Evolutionary conservation across 2,888 invertebrate genomes (phyloP).

Genomic region (Pyrrhia umbra): DNA sequence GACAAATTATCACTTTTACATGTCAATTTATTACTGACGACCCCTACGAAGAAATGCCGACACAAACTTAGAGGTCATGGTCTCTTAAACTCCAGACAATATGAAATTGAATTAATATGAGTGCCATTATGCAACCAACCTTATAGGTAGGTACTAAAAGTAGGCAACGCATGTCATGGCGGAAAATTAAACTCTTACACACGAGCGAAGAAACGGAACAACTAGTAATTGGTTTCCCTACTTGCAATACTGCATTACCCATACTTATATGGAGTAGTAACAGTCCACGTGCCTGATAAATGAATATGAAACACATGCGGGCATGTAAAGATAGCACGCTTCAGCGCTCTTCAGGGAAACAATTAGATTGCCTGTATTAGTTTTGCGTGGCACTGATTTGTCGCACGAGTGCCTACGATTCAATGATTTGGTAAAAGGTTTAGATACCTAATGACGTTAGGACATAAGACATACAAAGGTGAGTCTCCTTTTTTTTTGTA

Average conservation of each 20-base stretch:
- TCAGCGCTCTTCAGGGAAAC: constrained; percentile 31
- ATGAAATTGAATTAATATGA: too few species aligned
- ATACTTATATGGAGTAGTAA: constrained; percentile 3
- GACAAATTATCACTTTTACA: too few species aligned
- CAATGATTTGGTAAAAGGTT: constrained; percentile 16
- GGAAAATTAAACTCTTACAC: constrained; percentile 22
- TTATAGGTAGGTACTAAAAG: too few species aligned
- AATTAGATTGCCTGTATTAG: constrained; percentile 31
- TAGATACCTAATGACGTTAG: too few species aligned
- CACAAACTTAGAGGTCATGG: too few species aligned
- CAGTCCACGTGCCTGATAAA: constrained; percentile 12
- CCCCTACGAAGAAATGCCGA: too few species aligned
- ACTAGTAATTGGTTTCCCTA: not conserved
- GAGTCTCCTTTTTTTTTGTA: too few species aligned
- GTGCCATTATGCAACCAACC: too few species aligned
- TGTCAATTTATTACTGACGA: too few species aligned
- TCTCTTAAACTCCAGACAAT: too few species aligned
- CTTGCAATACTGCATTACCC: constrained; percentile 15
- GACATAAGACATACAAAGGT: too few species aligned
- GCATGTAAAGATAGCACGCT: constrained; percentile 45
- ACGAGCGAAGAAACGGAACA: not conserved
- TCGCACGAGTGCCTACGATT: constrained; percentile 5
- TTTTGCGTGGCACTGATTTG: constrained; percentile 44
- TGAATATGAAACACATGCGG: constrained; percentile 33
- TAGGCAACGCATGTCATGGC: not conserved